Base-by-base conservation (phyloP, 2,888 invertebrate genomes). In the Ganaspis brasiliensis region DNA sequence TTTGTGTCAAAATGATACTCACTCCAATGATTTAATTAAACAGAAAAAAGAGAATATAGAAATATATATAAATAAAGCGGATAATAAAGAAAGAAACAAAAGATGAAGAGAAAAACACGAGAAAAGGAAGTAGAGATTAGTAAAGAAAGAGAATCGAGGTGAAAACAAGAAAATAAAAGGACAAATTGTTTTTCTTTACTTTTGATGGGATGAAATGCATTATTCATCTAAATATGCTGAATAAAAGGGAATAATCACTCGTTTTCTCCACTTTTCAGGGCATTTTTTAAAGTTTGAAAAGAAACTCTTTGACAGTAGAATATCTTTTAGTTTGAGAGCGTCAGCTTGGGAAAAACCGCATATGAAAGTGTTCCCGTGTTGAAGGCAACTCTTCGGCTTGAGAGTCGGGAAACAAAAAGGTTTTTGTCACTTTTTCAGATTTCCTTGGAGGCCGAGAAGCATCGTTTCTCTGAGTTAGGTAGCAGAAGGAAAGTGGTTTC, bases 401-500 rank as follows among this genome's bases (percentile, higher is more conserved):
- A 72, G 35, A 55, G 40, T 21, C 14, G 26, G 21, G 31, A 73
- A 73, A 59, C 40, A 49, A 45, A 59, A 31, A 45, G 45, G 59
- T 73, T 45, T 63, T 35, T 56, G 52, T 40, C 14, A 12, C 55
- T 19, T 63, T 63, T 59, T 52, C n/a, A n/a, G 14, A 67, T 67
- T 67, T 67, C 26, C 10, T n/a, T 24, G n/a, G 67, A 77, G 75
- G n/a, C 49, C 37, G 73, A 75, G 55, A 52, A 61, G 73, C 73
- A 57, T 79, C 71, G 61, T 73, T 74, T 74, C 74, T 73, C 52
- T 56, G 40, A 26, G 24, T 19, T 63, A 76, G 63, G 10, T 75
- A 61, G 40, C 77, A 80, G 77, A 79, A 80, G 82, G 86, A 82
- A 83, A 85, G 83, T 81, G 87, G 89, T 88, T 89, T 89, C 89